Evolutionary conservation across 2,888 invertebrate species (phyloP).

Genomic region (Trichogramma evanescens): DNA sequence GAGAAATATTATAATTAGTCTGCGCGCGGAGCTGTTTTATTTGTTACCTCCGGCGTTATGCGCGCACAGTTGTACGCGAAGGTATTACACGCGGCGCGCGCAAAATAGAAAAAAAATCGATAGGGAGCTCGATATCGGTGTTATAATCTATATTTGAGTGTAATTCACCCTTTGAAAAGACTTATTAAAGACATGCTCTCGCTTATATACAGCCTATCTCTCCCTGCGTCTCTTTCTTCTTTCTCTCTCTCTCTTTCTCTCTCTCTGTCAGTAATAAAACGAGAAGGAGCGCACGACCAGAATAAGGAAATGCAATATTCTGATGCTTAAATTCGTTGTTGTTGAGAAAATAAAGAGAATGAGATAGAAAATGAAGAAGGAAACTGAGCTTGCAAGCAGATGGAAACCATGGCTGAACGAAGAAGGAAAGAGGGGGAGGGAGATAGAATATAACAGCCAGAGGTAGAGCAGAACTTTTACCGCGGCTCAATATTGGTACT

Average conservation of each 20-base stretch:
- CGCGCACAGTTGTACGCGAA: too few species aligned
- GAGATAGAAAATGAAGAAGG: constrained; percentile 18
- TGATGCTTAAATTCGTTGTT: constrained; percentile 28
- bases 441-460: background rate
- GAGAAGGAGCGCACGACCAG: background rate
- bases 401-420: constrained; percentile 17
- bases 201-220: too few species aligned
- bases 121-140: too few species aligned
- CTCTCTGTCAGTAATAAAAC: too few species aligned
- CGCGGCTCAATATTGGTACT: constrained; percentile 39
- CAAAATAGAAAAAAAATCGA: too few species aligned
- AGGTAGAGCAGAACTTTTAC: constrained; percentile 32
- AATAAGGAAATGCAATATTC: constrained; percentile 35
- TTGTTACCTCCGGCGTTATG: too few species aligned
- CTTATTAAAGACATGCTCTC: too few species aligned
- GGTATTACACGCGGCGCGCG: too few species aligned
- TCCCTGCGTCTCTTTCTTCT: too few species aligned
- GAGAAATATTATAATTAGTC: background rate
- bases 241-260: too few species aligned
- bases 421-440: constrained; percentile 7
- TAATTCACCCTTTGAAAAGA: too few species aligned
- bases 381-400: constrained; percentile 15
- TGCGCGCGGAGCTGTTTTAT: background rate
- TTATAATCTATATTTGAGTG: too few species aligned
- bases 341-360: background rate